These are phyloP conservation scores for Byasa hedistus DNA, from an alignment of 2,888 invertebrate genomes.

Conservation along the genomic window DNA sequence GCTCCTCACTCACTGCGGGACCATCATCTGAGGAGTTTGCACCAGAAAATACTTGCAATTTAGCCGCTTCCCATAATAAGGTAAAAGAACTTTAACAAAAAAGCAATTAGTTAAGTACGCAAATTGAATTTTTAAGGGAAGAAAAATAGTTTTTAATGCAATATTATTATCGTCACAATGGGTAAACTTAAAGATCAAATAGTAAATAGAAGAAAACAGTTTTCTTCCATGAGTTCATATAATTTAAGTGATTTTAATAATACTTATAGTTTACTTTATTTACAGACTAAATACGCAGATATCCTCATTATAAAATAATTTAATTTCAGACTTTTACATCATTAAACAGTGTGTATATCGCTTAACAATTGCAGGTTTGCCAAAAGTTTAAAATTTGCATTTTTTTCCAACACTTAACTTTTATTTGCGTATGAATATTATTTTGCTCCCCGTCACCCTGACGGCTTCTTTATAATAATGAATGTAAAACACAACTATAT, in stretches of 20 bases:
- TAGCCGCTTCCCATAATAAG: slow-evolving; percentile 82
- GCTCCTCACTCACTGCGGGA: slow-evolving; percentile 65
- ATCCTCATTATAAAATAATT: slow-evolving; percentile 40
- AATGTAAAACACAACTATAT: slow-evolving; percentile 22
- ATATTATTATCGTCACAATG: neutral
- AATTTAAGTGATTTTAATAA: slow-evolving; percentile 14
- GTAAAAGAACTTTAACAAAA: slow-evolving; percentile 77
- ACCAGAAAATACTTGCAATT: slow-evolving; percentile 76
- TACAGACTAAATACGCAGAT: slow-evolving; percentile 49
- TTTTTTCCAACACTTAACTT: slow-evolving; percentile 68
- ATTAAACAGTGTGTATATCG: slow-evolving; percentile 45
- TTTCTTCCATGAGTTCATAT: slow-evolving; percentile 26
- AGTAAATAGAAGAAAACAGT: slow-evolving; percentile 12
- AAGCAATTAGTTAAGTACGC: neutral
- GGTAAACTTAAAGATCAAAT: slow-evolving; percentile 2
- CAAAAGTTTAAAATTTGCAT: slow-evolving; percentile 79
- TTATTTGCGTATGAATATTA: slow-evolving; percentile 46
- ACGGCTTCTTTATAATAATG: slow-evolving; percentile 41
- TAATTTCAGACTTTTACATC: slow-evolving; percentile 36
- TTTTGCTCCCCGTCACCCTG: slow-evolving; percentile 54
- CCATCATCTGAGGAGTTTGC: slow-evolving; percentile 74
- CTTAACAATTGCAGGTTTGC: slow-evolving; percentile 81
- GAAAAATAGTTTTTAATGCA: slow-evolving; percentile 12
- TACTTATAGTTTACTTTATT: slow-evolving; percentile 43
- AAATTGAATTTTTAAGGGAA: slow-evolving; percentile 27